Evolutionary conservation across 2,888 invertebrate species (phyloP).

Genomic region (Noctua janthe): DNA sequence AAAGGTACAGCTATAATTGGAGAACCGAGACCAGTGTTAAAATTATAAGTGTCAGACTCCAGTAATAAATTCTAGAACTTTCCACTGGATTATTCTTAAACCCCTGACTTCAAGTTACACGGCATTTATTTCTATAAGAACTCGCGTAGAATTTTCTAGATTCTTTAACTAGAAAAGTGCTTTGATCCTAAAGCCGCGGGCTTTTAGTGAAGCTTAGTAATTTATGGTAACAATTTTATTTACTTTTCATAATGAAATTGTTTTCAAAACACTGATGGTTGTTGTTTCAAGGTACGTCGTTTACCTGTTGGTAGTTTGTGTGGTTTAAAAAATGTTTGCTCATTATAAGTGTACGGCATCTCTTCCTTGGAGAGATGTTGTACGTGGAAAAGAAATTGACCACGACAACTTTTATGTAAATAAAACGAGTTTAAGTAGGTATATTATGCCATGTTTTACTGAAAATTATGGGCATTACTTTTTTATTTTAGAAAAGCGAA

Average conservation of each 20-base stretch:
- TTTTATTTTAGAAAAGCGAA: no score
- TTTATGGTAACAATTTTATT: constrained; percentile 51
- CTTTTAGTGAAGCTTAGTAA: constrained; percentile 41
- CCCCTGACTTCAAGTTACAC: constrained; percentile 38
- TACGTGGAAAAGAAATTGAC: background rate
- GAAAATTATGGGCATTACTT: background rate
- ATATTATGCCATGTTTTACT: background rate
- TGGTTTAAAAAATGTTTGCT: constrained; percentile 12
- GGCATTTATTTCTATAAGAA: constrained; percentile 50
- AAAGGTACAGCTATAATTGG: constrained; percentile 35
- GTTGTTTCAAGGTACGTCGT: constrained; percentile 16
- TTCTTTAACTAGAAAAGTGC: constrained; percentile 49
- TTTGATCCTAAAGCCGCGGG: constrained; percentile 45
- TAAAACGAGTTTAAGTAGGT: background rate
- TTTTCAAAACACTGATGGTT: constrained; percentile 14
- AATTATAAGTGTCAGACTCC: constrained; percentile 52
- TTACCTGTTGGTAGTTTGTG: background rate
- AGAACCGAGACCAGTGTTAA: constrained; percentile 40
- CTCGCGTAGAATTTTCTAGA: constrained; percentile 39
- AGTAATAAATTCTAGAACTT: constrained; percentile 59
- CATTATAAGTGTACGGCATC: constrained; percentile 20
- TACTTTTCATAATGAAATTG: constrained; percentile 27
- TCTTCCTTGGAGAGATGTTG: background rate
- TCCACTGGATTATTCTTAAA: constrained; percentile 54
- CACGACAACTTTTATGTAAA: background rate